Conservation (phyloP, 2,797 vertebrate genomes). For the Tokudaia muenninki region DNA sequence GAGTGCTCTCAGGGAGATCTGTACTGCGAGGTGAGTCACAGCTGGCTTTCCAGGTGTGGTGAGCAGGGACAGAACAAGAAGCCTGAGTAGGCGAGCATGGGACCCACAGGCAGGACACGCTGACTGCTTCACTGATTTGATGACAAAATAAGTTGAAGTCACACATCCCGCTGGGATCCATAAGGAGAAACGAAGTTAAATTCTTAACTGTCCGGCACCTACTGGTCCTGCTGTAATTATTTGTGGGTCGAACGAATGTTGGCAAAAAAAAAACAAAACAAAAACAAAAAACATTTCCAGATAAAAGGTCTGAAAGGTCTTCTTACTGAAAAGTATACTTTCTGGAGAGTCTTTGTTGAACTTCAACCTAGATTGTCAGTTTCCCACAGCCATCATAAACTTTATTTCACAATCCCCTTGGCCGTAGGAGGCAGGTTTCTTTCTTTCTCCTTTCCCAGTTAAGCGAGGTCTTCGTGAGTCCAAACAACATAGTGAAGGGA, state of each 20-base stretch:
- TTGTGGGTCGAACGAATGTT: conserved; percentile 20
- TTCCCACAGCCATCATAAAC: conserved; percentile 1
- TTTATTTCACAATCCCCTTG: conserved; percentile 48
- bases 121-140: background rate
- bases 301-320: conserved; percentile 2
- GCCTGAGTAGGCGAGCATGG: background rate
- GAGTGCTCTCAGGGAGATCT: conserved; percentile 21
- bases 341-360: conserved; percentile 19
- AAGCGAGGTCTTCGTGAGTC: background rate
- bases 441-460: background rate
- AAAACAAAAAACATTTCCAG: conserved; percentile 23
- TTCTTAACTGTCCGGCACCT: background rate
- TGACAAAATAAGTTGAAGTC: conserved; percentile 36
- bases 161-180: background rate
- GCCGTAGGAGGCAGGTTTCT: background rate
- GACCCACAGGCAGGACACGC: background rate
- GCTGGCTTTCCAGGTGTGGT: conserved; percentile 25
- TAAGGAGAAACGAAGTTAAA: conserved; percentile 1
- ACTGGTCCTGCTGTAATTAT: conserved; percentile 9
- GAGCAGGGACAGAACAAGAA: background rate
- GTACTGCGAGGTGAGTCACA: background rate
- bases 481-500: background rate
- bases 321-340: background rate
- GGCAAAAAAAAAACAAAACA: background rate
- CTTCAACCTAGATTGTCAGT: conserved; percentile 10